These are phyloP conservation scores for Xanthia icteritia DNA, from an alignment of 2,888 invertebrate species.

Conservation along the genomic window DNA sequence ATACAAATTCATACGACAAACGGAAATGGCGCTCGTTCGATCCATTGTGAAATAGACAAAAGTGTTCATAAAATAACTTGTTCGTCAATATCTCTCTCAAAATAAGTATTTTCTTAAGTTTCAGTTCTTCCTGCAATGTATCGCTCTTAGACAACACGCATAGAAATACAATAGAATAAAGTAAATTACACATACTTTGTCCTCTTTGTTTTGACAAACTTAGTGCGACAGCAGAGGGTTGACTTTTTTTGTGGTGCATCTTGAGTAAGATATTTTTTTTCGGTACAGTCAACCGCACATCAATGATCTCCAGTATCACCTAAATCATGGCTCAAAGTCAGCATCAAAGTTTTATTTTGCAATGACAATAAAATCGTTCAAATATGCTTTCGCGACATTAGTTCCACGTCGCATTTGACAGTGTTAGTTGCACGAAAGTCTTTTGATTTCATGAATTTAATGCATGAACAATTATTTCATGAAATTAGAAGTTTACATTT, in stretches of 20 bases:
- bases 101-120: conserved; percentile 14
- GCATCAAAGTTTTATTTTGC: no score
- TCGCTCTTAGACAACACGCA: not conserved
- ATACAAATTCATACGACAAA: conserved; percentile 49
- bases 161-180: not conserved
- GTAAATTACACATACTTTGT: not conserved
- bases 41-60: conserved; percentile 53
- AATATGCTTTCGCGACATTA: no score
- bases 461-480: no score
- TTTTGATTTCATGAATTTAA: no score
- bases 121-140: conserved; percentile 26
- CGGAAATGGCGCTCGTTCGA: conserved; percentile 43
- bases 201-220: not conserved
- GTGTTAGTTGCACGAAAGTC: no score
- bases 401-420: no score
- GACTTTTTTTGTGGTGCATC: not conserved
- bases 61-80: conserved; percentile 46
- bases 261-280: not conserved
- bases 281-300: not conserved
- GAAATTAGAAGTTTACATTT: no score
- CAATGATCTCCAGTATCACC: not conserved
- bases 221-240: not conserved
- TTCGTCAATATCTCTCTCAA: conserved; percentile 24
- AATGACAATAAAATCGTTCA: no score
- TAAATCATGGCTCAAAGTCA: no score